Evolutionary conservation across 2,888 invertebrate species (phyloP).

Genomic region (Hydrotaea cyrtoneurina): DNA sequence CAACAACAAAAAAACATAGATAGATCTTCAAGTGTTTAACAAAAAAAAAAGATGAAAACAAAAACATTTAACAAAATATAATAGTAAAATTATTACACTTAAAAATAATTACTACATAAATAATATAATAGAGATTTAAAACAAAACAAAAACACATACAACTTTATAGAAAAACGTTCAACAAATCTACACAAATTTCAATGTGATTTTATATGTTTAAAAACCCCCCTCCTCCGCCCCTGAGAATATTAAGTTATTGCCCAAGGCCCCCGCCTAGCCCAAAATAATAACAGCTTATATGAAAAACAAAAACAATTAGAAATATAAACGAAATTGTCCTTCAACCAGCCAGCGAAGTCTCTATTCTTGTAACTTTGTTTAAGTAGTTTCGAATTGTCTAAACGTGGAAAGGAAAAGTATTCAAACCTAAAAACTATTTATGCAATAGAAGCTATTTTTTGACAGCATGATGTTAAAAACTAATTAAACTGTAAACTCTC

Average conservation of each 20-base stretch:
- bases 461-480: neutral
- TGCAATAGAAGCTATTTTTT: constrained; percentile 37
- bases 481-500: neutral
- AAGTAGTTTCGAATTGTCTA: constrained; percentile 20
- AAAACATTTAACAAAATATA: constrained; percentile 18
- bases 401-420: constrained; percentile 20
- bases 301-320: neutral
- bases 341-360: neutral
- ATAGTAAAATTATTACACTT: constrained; percentile 32
- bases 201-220: constrained; percentile 41
- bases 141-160: neutral
- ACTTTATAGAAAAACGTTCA: constrained; percentile 20
- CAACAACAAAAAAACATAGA: constrained; percentile 14
- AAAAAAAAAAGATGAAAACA: neutral
- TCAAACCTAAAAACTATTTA: neutral
- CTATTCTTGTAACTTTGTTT: neutral
- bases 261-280: neutral
- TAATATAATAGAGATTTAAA: constrained; percentile 32
- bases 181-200: constrained; percentile 39
- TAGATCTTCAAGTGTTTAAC: constrained; percentile 17
- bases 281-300: constrained; percentile 5
- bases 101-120: constrained; percentile 13
- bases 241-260: constrained; percentile 13
- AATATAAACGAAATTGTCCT: neutral
- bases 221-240: neutral